Evolutionary conservation across 2,797 vertebrate species (phyloP).

Genomic region (Cynodonichthys magdalenae): DNA sequence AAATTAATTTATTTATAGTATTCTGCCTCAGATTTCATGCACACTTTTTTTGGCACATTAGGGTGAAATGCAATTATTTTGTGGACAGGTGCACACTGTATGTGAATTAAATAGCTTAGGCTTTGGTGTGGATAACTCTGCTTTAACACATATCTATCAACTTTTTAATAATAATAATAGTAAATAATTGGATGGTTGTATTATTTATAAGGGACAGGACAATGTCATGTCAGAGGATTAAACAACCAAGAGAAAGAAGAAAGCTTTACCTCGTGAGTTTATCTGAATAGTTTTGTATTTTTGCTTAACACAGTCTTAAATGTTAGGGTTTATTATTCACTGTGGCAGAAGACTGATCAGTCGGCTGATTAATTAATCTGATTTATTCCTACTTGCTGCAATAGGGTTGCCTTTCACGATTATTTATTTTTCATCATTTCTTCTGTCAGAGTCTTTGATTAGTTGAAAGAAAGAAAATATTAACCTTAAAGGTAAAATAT

Average conservation of each 20-base stretch:
- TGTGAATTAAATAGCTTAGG: conserved; percentile 17
- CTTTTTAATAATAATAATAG: too few relatives aligned
- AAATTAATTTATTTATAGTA: conserved; percentile 8
- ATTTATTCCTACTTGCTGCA: too few relatives aligned
- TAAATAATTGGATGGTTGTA: background rate
- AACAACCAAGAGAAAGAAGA: background rate
- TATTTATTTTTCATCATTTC: background rate
- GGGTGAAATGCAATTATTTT: conserved; percentile 5
- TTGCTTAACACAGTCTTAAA: background rate
- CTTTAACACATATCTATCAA: too few relatives aligned
- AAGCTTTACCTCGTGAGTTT: background rate
- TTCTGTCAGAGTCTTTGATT: background rate
- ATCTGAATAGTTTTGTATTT: background rate
- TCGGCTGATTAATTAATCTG: too few relatives aligned
- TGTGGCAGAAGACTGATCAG: background rate
- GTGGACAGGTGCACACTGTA: conserved; percentile 22
- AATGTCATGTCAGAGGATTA: background rate
- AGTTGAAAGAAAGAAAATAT: background rate
- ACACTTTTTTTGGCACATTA: conserved; percentile 13
- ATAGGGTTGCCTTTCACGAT: too few relatives aligned
- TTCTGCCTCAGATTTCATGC: conserved; percentile 4
- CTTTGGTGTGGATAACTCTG: background rate
- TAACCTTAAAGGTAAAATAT: background rate
- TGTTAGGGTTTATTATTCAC: background rate
- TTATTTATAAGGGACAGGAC: background rate